Base-by-base conservation (phyloP, 2,888 invertebrate genomes). In the Euplexia lucipara region DNA sequence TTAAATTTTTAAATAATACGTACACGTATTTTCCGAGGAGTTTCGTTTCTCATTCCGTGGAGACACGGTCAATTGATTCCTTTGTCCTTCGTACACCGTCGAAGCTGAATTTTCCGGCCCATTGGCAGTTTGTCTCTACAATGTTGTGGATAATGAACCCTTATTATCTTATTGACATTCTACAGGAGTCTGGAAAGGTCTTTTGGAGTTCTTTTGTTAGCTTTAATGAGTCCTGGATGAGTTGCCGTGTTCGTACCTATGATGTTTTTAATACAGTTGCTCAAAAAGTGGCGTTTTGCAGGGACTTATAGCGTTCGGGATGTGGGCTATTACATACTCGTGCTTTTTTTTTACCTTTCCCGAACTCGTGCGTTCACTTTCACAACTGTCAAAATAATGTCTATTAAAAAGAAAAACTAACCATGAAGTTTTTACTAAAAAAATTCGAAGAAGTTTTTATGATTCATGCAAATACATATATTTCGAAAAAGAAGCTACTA, bases 21-120 rank as follows among this genome's bases (percentile, higher is more conserved):
- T 9, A 34, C 56, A 44, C 37, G 53, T 45, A 49, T 53, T 56
- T 48, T 16, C 37, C 20, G 41, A 58, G 45, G 5, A 63, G 22
- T 14, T 56, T 16, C 51, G 45, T 47, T 57, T 16, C 44, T 74
- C 68, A 62, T 64, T 69, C 59, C 22, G 57, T 51, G 20, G 32
- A 20, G 42, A 2, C 34, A 79, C 81, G 86, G 83, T 86, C 84
- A 82, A 82, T 82, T 84, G 81, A 59, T 59, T 68, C 69, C 75
- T 85, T 83, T 84, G 83, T 83, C 80, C 66, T 54, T 65, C 35
- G 37, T 63, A 34, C 52, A 56, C 58, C 51, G 62, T 53, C 45
- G 44, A 44, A 54, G 64, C 60, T 52, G 64, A 60, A 69, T 79
- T 79, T 79, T 70, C 79, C 70, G 56, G 61, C 2, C 48, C 57